Base-by-base conservation (phyloP, 1,140 invertebrate genomes). In the Temnothorax longispinosus region DNA sequence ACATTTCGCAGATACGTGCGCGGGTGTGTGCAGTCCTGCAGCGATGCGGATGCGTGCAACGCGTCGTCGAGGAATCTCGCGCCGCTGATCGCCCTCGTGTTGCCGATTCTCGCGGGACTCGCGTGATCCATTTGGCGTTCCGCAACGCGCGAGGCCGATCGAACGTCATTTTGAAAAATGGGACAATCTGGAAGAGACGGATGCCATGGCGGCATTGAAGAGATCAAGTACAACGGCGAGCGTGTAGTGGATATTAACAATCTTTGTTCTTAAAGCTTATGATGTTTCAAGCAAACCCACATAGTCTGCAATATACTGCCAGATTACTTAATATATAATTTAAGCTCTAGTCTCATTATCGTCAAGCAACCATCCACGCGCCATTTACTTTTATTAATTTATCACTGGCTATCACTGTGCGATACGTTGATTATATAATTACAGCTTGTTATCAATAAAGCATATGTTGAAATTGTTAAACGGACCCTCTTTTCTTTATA, bases 11-110 rank as follows among this genome's bases (percentile, higher is more conserved):
- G 98, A 91, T 98, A 98, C 92, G 97, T 98, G 27, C 96, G 97
- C 90, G 98, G 98, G 52, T 98, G 98, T 93, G 96, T 98, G 11
- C 98, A 98, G 93, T 98, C 98, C 85, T 98, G 98, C 95, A 98
- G 97, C 92, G 98, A 98, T 93, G 97, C 97, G 1, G 98, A 98
- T 92, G 98, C 97, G 1, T 98, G 98, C 94, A 98, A 98, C 91
- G 89, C 38, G 50, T 88, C 89, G 2, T 47, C 76, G 18, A 86
- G 50, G 32, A 62, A 41, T 62, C 18, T 82, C 32, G 41, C 52
- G 7, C 41, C 90, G 3, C 54, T 91, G 56, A 27, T 87, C 27
- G 74, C 54, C 50, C 50, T 91, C 13, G 69, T 87, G 11, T 54
- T 91, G 65, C 78, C 88, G 69, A 77, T 91, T 32, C 81, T 91